Evolutionary conservation across 2,113 vertebrate genomes (phyloP), one percentile per base, ranked within the genome.

Genomic region (Empidonax traillii): DNA sequence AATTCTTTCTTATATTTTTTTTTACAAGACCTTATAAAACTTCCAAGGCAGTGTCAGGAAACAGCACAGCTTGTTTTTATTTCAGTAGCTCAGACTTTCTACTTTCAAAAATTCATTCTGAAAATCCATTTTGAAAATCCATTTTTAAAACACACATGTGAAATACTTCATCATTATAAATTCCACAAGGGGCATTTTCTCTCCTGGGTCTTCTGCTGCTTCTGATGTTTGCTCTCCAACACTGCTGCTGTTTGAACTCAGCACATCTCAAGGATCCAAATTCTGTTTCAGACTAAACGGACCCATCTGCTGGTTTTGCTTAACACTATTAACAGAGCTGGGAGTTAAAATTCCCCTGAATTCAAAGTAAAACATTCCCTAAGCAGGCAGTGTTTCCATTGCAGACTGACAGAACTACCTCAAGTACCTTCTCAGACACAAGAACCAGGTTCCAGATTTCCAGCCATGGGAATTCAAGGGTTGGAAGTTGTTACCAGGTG

Each of bases 11-110:
- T 80, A 55, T 27, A 8, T 41, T 41, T 41, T 41, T 41, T 41
- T 93, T 95, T 65, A 92, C 46, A 76, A 72, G 82, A 77, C 46
- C 46, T 79, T 77, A 46, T 65, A 90, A 95, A 90, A 84, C 56
- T 93, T 95, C 49, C 83, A 94, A 68, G 62, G 63, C 52, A 63
- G 21, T 84, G 44, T 61, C 82, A 90, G 46, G 33, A 80, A 93
- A 83, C 35, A 69, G 67, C n/a, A 76, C 35, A 59, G 53, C 55
- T 88, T 85, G 39, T 33, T 95, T 88, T 87, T 75, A 85, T 91
- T 91, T 59, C 47, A 59, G 61, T 58, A 85, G 52, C 44, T 93
- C 59, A 44, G 35, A 47, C 65, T 92, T 80, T 21, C 65, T 77
- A 13, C 47, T 59, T 94, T 71, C 66, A 67, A 49, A 80, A 66